phyloP scores from a whole-genome alignment of 2,113 vertebrate species.

The Sorex araneus region DNA sequence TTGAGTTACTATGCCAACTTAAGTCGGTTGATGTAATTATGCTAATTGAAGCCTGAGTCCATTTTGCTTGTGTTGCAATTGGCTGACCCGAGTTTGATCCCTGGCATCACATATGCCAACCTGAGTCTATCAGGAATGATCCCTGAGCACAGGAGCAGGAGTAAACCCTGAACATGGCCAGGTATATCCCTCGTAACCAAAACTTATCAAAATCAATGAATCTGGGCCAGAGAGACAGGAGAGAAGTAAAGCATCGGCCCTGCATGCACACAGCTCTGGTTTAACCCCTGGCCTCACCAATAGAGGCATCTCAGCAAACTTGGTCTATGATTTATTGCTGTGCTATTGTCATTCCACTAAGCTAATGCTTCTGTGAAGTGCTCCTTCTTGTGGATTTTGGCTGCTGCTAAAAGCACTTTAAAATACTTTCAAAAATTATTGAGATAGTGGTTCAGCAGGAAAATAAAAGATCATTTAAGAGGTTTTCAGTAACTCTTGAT shows the following conservation, averaged over 20 bases:
- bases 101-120: too few relatives aligned
- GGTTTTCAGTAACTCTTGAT: background rate
- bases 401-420: background rate
- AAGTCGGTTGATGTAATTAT: background rate
- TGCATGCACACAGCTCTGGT: too few relatives aligned
- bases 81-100: too few relatives aligned
- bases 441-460: background rate
- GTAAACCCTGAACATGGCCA: too few relatives aligned
- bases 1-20: background rate
- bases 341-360: background rate
- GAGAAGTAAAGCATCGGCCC: too few relatives aligned
- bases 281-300: background rate
- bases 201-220: too few relatives aligned
- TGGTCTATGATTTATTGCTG: background rate
- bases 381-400: background rate
- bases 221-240: too few relatives aligned
- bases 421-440: constrained; percentile 9
- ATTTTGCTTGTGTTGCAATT: too few relatives aligned
- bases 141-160: too few relatives aligned
- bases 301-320: background rate
- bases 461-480: background rate
- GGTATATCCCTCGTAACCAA: too few relatives aligned
- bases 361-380: background rate
- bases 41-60: too few relatives aligned
- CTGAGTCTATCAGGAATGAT: too few relatives aligned